Percentiles rank a stretch among this genome's conserved stretches.
Evolutionary conservation across 1,140 invertebrate species (phyloP).

Genomic region (Holotrichia oblita): DNA sequence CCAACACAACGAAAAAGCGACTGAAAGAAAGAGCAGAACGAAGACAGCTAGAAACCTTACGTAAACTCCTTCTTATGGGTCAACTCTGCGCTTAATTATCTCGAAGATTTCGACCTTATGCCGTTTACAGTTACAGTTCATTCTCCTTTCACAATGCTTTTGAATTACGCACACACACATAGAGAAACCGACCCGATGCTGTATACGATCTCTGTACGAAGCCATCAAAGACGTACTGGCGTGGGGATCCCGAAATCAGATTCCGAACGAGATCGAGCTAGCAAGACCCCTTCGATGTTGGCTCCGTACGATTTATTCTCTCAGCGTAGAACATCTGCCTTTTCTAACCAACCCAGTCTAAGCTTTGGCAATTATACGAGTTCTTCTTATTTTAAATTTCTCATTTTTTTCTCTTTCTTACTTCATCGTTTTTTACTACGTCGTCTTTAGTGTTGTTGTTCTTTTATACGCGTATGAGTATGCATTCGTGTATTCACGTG

Average conservation of each 20-base stretch:
- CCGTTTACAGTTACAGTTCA: conserved; percentile 53
- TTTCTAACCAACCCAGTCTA: conserved; percentile 56
- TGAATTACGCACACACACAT: conserved; percentile 12
- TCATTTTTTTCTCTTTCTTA: conserved; percentile 42
- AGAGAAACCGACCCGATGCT: too few species aligned
- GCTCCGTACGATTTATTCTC: conserved; percentile 38
- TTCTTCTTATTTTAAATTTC: conserved; percentile 47
- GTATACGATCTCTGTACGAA: not conserved
- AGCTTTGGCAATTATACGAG: conserved; percentile 52
- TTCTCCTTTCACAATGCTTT: conserved; percentile 47
- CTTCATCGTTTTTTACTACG: conserved; percentile 45
- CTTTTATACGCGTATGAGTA: conserved; percentile 1
- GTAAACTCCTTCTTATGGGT: conserved; percentile 44
- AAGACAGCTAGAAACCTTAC: conserved; percentile 38
- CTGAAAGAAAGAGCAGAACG: not conserved
- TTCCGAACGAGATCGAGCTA: conserved; percentile 5
- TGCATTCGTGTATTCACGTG: not conserved
- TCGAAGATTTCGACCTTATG: conserved; percentile 46
- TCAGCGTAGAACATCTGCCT: conserved; percentile 54
- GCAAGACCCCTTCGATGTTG: too few species aligned
- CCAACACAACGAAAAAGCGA: not conserved
- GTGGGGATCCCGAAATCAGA: not conserved
- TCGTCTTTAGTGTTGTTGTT: conserved; percentile 25
- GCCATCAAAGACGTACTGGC: not conserved
- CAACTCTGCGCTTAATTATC: conserved; percentile 50